Conservation (phyloP, 2,888 invertebrate genomes). For the Yponomeuta plumbellus region DNA sequence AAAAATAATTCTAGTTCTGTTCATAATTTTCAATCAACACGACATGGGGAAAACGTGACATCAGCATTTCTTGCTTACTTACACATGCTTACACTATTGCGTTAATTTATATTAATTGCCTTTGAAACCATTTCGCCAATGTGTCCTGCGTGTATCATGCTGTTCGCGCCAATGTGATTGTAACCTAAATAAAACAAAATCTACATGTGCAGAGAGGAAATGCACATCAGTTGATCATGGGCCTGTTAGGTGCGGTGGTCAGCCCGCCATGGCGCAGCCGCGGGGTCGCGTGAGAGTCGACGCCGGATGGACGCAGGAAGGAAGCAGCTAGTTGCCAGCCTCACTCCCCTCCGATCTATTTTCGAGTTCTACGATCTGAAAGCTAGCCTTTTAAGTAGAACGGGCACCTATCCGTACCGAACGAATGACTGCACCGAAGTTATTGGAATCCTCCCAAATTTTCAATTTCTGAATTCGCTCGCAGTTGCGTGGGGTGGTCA, state of each 20-base stretch:
- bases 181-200: too few relatives aligned
- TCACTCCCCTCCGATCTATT: constrained; percentile 71
- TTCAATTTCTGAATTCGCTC: too few relatives aligned
- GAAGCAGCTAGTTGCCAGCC: constrained; percentile 72
- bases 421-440: too few relatives aligned
- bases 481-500: too few relatives aligned
- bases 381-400: neutral
- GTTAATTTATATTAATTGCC: too few relatives aligned
- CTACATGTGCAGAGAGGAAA: neutral
- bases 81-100: neutral
- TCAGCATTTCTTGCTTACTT: neutral
- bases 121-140: too few relatives aligned
- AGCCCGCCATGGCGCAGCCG: constrained; percentile 27
- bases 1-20: too few relatives aligned
- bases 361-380: constrained; percentile 47
- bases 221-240: neutral
- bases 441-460: too few relatives aligned
- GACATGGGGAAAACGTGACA: neutral
- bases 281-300: constrained; percentile 65
- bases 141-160: too few relatives aligned
- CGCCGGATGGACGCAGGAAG: constrained; percentile 73
- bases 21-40: neutral
- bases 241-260: constrained; percentile 15
- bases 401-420: neutral
- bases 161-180: too few relatives aligned